Percentiles rank a stretch among this genome's conserved stretches.
phyloP scores from a whole-genome alignment of 2,888 invertebrate species.

The Acleris laterana region DNA sequence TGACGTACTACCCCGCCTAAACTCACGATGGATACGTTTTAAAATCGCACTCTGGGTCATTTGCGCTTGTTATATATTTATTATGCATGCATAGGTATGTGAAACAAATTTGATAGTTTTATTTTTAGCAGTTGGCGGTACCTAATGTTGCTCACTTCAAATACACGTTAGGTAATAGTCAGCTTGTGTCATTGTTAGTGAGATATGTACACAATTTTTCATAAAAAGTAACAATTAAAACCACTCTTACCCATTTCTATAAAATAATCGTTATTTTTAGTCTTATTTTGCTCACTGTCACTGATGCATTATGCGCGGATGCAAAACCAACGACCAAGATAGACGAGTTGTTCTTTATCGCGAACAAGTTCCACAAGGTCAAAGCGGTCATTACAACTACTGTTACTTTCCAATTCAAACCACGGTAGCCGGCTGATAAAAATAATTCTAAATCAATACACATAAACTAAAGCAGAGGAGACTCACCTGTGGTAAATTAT shows the following conservation, averaged over 20 bases:
- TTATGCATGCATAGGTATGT: not conserved
- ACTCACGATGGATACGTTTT: not conserved
- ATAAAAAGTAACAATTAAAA: not conserved
- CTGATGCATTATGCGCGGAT: constrained; percentile 30
- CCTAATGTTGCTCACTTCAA: not conserved
- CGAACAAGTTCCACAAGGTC: constrained; percentile 83
- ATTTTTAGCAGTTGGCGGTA: not conserved
- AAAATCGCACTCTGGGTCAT: not conserved
- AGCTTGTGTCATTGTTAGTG: constrained; percentile 7
- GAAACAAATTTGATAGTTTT: not conserved
- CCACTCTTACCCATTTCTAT: not conserved
- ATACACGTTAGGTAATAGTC: constrained; percentile 24
- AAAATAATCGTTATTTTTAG: not conserved
- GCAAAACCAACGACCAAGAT: constrained; percentile 52
- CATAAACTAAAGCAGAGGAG: constrained; percentile 32
- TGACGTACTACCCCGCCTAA: constrained; percentile 5
- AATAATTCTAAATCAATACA: constrained; percentile 44
- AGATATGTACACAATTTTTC: not conserved
- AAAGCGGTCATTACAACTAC: constrained; percentile 83
- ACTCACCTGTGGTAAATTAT: constrained; percentile 77
- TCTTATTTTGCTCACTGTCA: constrained; percentile 9
- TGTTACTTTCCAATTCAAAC: constrained; percentile 77
- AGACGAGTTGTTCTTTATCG: constrained; percentile 72
- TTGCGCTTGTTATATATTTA: not conserved
- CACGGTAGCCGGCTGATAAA: constrained; percentile 54